Evolutionary conservation across 2,113 vertebrate genomes (phyloP), one percentile per base, ranked within the genome.

Genomic region (Dasypus novemcinctus): DNA sequence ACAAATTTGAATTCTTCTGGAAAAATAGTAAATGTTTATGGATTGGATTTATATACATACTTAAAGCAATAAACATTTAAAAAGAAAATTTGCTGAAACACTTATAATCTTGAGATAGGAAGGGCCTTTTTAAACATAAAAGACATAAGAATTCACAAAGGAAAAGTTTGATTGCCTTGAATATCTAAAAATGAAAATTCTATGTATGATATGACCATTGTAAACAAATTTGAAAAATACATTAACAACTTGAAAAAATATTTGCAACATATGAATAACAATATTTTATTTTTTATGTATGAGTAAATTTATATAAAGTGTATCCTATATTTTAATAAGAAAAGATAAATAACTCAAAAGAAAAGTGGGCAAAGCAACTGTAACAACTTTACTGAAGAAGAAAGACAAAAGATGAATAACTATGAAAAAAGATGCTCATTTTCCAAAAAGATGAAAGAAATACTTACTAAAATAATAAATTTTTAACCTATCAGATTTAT

Each of bases 41-140:
- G 31, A 46, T 87, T 43, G 78, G 27, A 27, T 86, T 91, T 75
- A 69, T 82, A 64, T 79, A 76, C 7, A 75, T 88, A 82, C 29
- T 69, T 91, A 94, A 71, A 76, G 29, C 36, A 54, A 84, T 79
- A 68, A 86, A 93, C 36, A 64, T 59, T 66, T 76, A 63, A 87
- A 52, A 14, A 64, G 36, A 68, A 82, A 43, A 46, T 46, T 71
- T 91, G 46, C 61, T 57, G 31, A 61, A 69, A 78, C 63, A 13
- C 27, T 68, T 71, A 69, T 54, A 94, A 36, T 69, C 21, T 69
- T 75, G 38, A 49, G 21, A 11, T 57, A 79, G 4, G 6, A 46
- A 87, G 54, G 11, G 7, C 0, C 23, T 82, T 87, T 82, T 75
- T 64, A 66, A 87, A 9, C 25, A 87, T 5, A 59, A 49, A 71